phyloP scores from a whole-genome alignment of 2,113 vertebrate species.

The Elaphurus davidianus region DNA sequence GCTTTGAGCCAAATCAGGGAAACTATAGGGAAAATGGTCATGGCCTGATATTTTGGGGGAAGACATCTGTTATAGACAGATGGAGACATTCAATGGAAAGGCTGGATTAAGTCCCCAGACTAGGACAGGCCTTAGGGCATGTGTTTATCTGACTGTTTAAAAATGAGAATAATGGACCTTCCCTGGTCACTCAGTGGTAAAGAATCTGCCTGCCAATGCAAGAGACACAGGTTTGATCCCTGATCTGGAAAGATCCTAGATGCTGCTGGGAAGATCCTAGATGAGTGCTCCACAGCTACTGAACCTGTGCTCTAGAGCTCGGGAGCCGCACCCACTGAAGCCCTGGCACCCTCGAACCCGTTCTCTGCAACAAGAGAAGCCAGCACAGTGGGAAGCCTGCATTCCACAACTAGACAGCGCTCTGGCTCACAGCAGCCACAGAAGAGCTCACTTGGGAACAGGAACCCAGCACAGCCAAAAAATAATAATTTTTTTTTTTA shows the following conservation, averaged over 20 bases:
- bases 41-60: neutral
- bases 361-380: neutral
- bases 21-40: neutral
- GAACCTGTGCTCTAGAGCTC: neutral
- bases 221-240: neutral
- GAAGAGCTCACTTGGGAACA: neutral
- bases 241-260: neutral
- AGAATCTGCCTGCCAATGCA: neutral
- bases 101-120: neutral
- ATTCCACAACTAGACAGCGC: neutral
- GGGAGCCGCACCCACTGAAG: neutral
- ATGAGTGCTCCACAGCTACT: neutral
- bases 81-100: neutral
- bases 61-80: neutral
- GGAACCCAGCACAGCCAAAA: neutral
- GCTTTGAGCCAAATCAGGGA: neutral
- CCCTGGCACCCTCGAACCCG: rapidly evolving
- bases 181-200: neutral
- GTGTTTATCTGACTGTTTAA: neutral
- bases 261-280: neutral
- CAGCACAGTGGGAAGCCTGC: neutral
- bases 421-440: neutral
- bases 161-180: neutral
- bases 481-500: neutral
- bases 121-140: neutral